These are phyloP conservation scores for Apodemia hepburni DNA, from an alignment of 2,888 invertebrate species.

Conservation along the genomic window DNA sequence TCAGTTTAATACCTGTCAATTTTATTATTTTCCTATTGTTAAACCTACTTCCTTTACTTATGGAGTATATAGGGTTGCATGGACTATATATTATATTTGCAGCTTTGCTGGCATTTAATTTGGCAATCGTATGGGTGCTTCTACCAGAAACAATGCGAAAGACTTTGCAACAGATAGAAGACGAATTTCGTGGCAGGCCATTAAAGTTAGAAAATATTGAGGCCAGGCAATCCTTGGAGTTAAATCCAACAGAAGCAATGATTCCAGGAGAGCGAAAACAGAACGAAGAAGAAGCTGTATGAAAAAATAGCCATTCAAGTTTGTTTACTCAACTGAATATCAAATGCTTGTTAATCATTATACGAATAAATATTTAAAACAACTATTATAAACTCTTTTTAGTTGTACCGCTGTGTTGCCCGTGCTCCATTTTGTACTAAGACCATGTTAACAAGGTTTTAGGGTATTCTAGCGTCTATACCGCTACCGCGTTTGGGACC, in stretches of 20 bases:
- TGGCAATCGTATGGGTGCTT: conserved; percentile 73
- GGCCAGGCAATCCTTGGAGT: conserved; percentile 44
- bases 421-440: no score
- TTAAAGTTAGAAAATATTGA: conserved; percentile 44
- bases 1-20: conserved; percentile 79
- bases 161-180: conserved; percentile 83
- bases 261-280: not conserved
- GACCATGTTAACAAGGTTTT: no score
- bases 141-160: conserved; percentile 84
- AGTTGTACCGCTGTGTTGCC: no score
- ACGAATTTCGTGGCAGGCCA: conserved; percentile 61
- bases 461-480: no score
- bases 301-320: conserved; percentile 27
- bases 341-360: no score
- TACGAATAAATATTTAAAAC: no score
- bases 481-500: no score
- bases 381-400: no score
- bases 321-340: no score
- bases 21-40: conserved; percentile 79
- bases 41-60: conserved; percentile 68
- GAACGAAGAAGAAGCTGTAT: conserved; percentile 43
- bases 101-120: conserved; percentile 66
- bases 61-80: conserved; percentile 66
- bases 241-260: conserved; percentile 38
- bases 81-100: conserved; percentile 81